These are phyloP conservation scores for Drosophila yooni DNA, from an alignment of 2,888 invertebrate species.

Conservation along the genomic window DNA sequence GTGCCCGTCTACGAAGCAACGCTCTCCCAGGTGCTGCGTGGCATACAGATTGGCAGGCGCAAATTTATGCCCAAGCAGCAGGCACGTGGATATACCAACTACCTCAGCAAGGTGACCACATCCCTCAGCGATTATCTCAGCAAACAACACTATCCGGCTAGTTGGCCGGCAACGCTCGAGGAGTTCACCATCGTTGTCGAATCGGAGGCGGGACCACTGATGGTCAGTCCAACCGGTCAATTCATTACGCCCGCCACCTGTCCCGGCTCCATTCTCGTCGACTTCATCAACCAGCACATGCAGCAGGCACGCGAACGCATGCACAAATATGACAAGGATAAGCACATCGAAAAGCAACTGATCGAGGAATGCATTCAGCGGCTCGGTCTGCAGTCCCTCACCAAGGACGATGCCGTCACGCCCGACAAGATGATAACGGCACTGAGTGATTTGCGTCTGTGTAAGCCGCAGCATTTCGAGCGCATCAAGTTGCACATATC, in stretches of 20 bases:
- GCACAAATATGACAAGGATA: conserved; percentile 89
- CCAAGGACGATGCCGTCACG: conserved; percentile 96
- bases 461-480: conserved; percentile 85
- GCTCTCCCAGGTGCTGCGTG: conserved; percentile 92
- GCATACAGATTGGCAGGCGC: conserved; percentile 93
- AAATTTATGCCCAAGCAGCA: conserved; percentile 96
- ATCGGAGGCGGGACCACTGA: conserved; percentile 95
- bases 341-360: conserved; percentile 91
- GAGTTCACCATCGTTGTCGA: conserved; percentile 89
- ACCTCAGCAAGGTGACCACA: conserved; percentile 93
- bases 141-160: conserved; percentile 88
- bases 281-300: conserved; percentile 92
- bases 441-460: conserved; percentile 89
- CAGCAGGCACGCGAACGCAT: conserved; percentile 88
- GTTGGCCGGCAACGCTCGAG: conserved; percentile 90
- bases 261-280: conserved; percentile 93
- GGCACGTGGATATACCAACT: conserved; percentile 93
- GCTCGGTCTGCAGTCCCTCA: conserved; percentile 90
- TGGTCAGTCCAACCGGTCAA: conserved; percentile 97
- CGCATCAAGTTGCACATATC: conserved; percentile 92
- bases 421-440: conserved; percentile 95
- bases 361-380: conserved; percentile 88
- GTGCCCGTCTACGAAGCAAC: conserved; percentile 94
- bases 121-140: conserved; percentile 92
- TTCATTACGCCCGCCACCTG: conserved; percentile 96